Conservation (phyloP, 2,113 vertebrate genomes). For the Lycaon pictus region DNA sequence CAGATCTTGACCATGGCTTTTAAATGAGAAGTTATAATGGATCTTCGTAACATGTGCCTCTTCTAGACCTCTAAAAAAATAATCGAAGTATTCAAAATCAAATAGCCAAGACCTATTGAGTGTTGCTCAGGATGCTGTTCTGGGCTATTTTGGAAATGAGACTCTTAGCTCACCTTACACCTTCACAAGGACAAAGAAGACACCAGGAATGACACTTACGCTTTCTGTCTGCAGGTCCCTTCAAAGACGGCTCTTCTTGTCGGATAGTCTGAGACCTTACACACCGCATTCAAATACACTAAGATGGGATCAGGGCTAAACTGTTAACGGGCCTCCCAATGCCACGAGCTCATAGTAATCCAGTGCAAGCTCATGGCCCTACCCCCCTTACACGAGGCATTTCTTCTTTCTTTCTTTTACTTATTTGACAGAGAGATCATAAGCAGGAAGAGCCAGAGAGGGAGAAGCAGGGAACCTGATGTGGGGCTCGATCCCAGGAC, state of each 20-base stretch:
- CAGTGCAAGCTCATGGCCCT: no score
- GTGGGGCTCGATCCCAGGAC: no score
- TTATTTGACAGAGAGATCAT: no score
- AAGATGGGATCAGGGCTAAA: not conserved
- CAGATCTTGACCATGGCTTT: not conserved
- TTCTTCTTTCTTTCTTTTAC: no score
- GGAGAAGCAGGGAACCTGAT: no score
- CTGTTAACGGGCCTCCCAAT: no score
- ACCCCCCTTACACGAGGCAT: no score
- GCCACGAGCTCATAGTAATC: not conserved
- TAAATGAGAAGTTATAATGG: not conserved
- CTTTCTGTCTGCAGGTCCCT: constrained; percentile 5
- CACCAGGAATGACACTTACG: not conserved
- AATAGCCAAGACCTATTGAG: not conserved
- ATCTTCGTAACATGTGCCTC: not conserved
- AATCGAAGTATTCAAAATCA: constrained; percentile 1
- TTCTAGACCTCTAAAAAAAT: not conserved
- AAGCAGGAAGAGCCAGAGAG: no score
- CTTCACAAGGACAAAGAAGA: not conserved
- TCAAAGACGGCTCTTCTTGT: not conserved
- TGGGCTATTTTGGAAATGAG: not conserved
- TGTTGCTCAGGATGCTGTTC: not conserved
- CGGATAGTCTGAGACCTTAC: not conserved
- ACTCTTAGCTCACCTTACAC: not conserved
- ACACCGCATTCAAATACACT: not conserved